A percentile compares a stretch with the other conserved stretches of the same genome.
Evolutionary conservation across 2,113 vertebrate species (phyloP).

Genomic region (Ursus arctos): DNA sequence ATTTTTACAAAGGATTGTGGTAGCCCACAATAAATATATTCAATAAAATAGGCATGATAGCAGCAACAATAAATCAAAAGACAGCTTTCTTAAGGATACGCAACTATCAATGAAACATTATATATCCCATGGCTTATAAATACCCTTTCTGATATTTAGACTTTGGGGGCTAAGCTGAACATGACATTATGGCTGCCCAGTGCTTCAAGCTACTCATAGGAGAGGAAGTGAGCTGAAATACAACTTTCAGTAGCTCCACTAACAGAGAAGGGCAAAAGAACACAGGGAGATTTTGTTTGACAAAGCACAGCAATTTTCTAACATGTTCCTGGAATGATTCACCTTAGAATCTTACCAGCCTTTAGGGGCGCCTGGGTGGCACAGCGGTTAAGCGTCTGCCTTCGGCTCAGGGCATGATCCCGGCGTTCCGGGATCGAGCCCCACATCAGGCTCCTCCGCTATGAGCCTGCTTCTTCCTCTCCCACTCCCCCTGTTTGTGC

Average conservation of each 20-base stretch:
- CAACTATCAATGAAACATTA: neutral
- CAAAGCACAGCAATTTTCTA: neutral
- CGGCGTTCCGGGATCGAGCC: too few relatives aligned
- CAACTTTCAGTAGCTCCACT: neutral
- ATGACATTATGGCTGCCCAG: neutral
- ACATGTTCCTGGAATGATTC: neutral
- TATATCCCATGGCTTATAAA: neutral
- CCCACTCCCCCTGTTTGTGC: too few relatives aligned
- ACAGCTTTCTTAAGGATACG: neutral
- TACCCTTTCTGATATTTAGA: neutral
- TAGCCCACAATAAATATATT: neutral
- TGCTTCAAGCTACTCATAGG: neutral
- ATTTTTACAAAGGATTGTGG: neutral
- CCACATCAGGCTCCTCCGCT: too few relatives aligned
- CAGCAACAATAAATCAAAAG: neutral
- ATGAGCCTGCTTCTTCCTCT: too few relatives aligned
- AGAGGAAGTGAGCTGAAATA: neutral
- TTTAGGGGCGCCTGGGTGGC: neutral
- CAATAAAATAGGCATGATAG: neutral
- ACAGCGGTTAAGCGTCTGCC: too few relatives aligned
- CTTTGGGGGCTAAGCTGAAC: neutral
- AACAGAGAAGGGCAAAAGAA: neutral
- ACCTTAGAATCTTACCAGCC: too few relatives aligned
- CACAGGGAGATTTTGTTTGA: neutral
- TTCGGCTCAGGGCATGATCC: too few relatives aligned